Conservation (phyloP, 2,888 invertebrate genomes). For the Idaea aversata region DNA sequence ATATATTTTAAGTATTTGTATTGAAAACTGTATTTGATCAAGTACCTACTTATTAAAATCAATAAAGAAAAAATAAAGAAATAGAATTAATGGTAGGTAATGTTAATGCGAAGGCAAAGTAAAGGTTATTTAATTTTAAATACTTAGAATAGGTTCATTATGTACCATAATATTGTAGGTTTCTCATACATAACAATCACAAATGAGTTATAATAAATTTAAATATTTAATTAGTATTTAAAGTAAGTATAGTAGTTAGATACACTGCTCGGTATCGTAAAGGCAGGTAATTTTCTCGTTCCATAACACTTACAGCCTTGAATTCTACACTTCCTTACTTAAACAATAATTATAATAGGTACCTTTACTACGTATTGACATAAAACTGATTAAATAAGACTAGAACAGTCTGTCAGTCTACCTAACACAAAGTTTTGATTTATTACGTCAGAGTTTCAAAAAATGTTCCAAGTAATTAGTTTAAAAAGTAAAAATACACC, state of each 20-base stretch:
- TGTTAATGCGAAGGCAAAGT: too few relatives aligned
- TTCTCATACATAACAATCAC: neutral
- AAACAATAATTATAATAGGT: neutral
- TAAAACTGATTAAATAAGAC: neutral
- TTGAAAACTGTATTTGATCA: too few relatives aligned
- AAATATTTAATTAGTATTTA: neutral
- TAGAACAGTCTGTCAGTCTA: neutral
- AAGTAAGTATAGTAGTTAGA: neutral
- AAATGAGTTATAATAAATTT: neutral
- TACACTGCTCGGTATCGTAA: neutral
- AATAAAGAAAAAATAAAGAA: too few relatives aligned
- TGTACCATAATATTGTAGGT: neutral
- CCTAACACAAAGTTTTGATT: too few relatives aligned
- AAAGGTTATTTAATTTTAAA: too few relatives aligned
- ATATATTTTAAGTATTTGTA: too few relatives aligned
- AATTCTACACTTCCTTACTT: slow-evolving; percentile 7
- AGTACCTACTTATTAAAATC: too few relatives aligned
- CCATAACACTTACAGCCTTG: slow-evolving; percentile 4
- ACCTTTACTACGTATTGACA: neutral
- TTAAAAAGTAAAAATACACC: too few relatives aligned
- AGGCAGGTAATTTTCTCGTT: neutral
- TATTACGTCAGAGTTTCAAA: too few relatives aligned
- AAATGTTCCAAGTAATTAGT: too few relatives aligned
- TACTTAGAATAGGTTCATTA: too few relatives aligned
- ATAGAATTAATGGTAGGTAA: too few relatives aligned